Conservation (phyloP, 2,888 invertebrate genomes). For the Stenchaetothrips biformis region DNA sequence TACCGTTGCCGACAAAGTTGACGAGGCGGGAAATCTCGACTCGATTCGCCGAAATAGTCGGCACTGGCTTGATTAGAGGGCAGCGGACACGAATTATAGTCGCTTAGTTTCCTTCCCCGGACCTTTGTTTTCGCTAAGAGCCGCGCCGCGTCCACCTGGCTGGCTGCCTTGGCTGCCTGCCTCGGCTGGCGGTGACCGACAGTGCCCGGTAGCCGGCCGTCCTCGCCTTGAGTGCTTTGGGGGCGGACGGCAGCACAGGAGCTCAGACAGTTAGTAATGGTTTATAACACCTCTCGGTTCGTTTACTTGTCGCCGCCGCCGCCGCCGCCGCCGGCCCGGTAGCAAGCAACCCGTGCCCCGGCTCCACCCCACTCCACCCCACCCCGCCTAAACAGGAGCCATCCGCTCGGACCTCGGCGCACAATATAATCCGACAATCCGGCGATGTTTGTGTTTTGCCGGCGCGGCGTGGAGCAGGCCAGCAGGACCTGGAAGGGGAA, state of each 20-base stretch:
- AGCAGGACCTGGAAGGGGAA: neutral
- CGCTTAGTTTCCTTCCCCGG: too few relatives aligned
- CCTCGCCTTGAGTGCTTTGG: neutral
- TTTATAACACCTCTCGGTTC: constrained; percentile 21
- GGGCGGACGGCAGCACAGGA: neutral
- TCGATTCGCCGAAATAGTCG: too few relatives aligned
- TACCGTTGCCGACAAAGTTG: too few relatives aligned
- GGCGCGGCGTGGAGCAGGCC: neutral
- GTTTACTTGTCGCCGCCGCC: neutral
- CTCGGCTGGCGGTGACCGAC: too few relatives aligned
- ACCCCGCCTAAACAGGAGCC: neutral
- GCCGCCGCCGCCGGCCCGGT: neutral
- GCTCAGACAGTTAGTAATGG: neutral
- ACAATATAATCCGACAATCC: neutral
- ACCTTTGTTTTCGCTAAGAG: too few relatives aligned
- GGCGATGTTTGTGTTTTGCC: neutral
- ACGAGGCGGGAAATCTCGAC: too few relatives aligned
- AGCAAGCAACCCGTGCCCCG: neutral
- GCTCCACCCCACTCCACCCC: neutral
- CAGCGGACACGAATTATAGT: too few relatives aligned
- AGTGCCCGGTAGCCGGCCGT: neutral
- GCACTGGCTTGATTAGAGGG: too few relatives aligned
- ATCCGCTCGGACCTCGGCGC: neutral
- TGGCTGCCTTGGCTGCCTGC: too few relatives aligned
- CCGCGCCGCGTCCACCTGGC: too few relatives aligned